Conservation (phyloP, 2,113 vertebrate species). For the Sarotherodon lohbergeri region DNA sequence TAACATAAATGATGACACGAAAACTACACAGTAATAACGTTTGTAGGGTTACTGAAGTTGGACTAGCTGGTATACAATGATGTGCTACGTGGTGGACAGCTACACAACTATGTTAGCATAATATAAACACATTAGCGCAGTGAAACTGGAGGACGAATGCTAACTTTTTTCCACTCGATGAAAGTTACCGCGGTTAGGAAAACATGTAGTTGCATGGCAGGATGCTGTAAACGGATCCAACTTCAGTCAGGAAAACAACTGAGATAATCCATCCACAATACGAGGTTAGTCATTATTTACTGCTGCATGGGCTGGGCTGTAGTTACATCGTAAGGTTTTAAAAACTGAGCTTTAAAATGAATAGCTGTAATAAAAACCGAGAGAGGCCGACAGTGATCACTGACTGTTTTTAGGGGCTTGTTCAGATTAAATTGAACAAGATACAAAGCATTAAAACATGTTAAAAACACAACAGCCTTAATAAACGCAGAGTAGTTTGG, state of each 20-base stretch:
- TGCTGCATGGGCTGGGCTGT: neutral
- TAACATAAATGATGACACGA: neutral
- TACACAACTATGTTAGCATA: neutral
- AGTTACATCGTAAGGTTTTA: neutral
- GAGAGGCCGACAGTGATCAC: neutral
- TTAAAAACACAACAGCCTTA: neutral
- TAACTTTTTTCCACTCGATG: neutral
- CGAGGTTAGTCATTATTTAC: neutral
- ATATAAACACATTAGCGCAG: neutral
- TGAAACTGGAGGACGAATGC: neutral
- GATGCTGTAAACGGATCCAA: neutral
- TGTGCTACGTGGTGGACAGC: neutral
- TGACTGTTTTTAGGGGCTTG: neutral
- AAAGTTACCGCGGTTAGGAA: neutral
- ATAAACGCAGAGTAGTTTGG: neutral
- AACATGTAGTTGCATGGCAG: neutral
- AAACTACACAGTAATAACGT: neutral
- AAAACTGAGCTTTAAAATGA: neutral
- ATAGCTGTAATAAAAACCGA: neutral
- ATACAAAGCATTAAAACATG: neutral
- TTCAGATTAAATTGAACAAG: neutral
- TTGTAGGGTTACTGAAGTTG: neutral
- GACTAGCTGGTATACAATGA: neutral
- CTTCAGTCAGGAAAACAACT: neutral
- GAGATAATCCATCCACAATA: neutral